Evolutionary conservation across 2,888 invertebrate genomes (phyloP), one percentile per base, ranked within the genome.

Genomic region (Isoperla grammatica): DNA sequence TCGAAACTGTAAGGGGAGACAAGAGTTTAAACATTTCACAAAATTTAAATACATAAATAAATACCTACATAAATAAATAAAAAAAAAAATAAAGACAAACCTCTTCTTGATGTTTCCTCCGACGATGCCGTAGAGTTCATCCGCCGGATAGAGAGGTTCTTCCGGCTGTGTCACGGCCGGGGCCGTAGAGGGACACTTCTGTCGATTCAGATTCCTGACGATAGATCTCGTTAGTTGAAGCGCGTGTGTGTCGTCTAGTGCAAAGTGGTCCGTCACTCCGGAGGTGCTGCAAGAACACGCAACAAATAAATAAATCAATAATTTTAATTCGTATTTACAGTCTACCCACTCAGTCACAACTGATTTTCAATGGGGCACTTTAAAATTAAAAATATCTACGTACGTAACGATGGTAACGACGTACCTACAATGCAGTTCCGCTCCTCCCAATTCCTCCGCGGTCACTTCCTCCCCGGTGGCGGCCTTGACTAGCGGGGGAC

Each of bases 201-300:
- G 63, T 48, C 72, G 71, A 69, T 87, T 93, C 20, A 96, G 78
- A 75, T 92, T 89, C 59, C 81, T 81, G 0, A 97, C 83, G 11
- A 90, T 85, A 69, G 88, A 84, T 63, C 95, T 82, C 0, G 96
- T 89, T 65, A 97, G 77, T 71, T 90, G 81, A 42, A 99, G 76
- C 0, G 98, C 98, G 73, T 99, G 97, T 61, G 87, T 82, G 73
- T 99, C 99, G 71, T 97, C 91, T 55, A 88, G 75, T 0, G 99
- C 99, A 72, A 89, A 97, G 73, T 99, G 93, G 77, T 99, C 99
- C 0, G 96, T 95, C 0, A 99, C 99, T 19, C 99, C 99, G 0
- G 97, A 97, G 62, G 83, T 86, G 61, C 92, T 87, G 69, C 12
- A 13, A 46, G 17, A 17, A 13, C 46, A 54, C 46, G 40, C 23